A percentile compares a stretch with the other conserved stretches of the same genome.
Evolutionary conservation across 1,140 invertebrate genomes (phyloP).

Genomic region (Campoletis sonorensis): DNA sequence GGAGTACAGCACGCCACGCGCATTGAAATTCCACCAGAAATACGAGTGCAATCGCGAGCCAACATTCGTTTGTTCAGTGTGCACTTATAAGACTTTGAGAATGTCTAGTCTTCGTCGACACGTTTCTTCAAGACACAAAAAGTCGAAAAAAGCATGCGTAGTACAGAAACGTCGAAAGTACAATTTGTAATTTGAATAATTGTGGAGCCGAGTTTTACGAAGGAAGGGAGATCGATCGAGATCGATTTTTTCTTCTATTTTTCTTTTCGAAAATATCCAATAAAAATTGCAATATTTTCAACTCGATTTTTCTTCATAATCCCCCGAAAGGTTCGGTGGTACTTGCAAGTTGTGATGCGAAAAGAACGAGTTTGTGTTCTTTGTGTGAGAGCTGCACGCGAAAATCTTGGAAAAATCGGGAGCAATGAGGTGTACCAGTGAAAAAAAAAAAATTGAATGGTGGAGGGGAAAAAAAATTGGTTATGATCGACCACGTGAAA

Average conservation of each 20-base stretch:
- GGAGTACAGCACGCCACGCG: conserved; percentile 66
- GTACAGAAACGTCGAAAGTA: no score
- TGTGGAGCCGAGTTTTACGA: no score
- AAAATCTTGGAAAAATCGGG: not conserved
- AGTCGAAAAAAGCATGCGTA: conserved; percentile 50
- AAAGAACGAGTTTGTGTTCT: conserved; percentile 29
- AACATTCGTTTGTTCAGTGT: conserved; percentile 51
- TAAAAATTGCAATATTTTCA: no score
- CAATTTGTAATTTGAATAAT: no score
- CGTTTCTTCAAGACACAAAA: no score
- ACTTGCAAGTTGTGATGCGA: conserved; percentile 50
- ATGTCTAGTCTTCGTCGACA: no score
- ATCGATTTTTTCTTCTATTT: no score
- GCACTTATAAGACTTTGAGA: no score
- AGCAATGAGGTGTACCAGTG: conserved; percentile 23
- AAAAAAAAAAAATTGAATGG: conserved; percentile 16
- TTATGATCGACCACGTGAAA: not conserved
- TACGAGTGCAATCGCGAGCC: conserved; percentile 68
- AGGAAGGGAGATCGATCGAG: no score
- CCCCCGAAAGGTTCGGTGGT: no score
- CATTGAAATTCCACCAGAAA: conserved; percentile 64
- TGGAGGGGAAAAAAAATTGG: conserved; percentile 8
- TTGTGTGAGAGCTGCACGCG: conserved; percentile 23
- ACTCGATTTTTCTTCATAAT: no score
- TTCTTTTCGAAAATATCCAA: not conserved